phyloP scores from a whole-genome alignment of 2,113 vertebrate species.

The Xenopus borealis region DNA sequence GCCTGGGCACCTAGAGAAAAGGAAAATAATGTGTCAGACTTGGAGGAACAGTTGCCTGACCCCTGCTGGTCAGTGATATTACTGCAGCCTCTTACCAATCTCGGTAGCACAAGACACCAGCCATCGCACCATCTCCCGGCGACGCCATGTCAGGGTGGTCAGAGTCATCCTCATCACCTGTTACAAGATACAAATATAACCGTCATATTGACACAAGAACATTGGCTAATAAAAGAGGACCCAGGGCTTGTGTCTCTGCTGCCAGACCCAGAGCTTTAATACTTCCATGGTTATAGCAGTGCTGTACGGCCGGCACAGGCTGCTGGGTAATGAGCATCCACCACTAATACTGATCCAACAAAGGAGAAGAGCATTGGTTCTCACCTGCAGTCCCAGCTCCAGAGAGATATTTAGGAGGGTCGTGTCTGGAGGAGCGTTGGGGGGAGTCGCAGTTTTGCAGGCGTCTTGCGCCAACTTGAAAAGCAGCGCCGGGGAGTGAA shows the following conservation, averaged over 20 bases:
- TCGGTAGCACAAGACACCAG: constrained; percentile 62
- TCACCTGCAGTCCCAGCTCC: constrained; percentile 59
- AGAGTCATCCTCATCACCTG: constrained; percentile 65
- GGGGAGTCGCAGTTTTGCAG: constrained; percentile 58
- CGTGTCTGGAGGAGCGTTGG: constrained; percentile 45
- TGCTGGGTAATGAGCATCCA: too few species aligned
- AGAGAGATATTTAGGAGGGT: constrained; percentile 58
- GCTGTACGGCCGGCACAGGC: too few species aligned
- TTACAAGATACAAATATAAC: too few species aligned
- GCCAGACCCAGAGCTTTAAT: too few species aligned
- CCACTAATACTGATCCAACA: too few species aligned
- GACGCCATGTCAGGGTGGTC: constrained; percentile 60
- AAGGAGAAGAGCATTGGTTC: too few species aligned
- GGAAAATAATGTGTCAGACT: neutral
- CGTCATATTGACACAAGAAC: too few species aligned
- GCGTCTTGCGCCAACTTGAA: constrained; percentile 62
- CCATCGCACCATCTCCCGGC: constrained; percentile 64
- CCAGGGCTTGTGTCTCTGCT: too few species aligned
- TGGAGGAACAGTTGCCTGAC: neutral
- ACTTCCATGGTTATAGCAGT: too few species aligned
- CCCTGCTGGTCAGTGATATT: neutral
- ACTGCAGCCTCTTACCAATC: constrained; percentile 54
- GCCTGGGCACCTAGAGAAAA: constrained; percentile 52
- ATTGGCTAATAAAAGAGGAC: too few species aligned
- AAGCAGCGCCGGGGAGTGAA: constrained; percentile 58